Base-by-base conservation (phyloP, 2,113 vertebrate species). In the Megaptera novaeangliae region DNA sequence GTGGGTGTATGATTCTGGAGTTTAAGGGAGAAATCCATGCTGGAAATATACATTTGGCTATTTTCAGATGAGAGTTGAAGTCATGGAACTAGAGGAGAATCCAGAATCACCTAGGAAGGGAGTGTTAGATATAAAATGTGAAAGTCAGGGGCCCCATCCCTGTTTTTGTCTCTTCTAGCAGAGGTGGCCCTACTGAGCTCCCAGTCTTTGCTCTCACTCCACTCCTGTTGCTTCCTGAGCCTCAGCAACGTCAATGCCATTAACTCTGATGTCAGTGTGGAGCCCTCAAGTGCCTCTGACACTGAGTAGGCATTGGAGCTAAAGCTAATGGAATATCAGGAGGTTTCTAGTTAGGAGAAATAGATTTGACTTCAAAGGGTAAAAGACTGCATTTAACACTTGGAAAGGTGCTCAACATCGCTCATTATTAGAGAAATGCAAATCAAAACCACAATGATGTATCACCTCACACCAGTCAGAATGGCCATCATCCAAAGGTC, bases 351-450 rank as follows among this genome's bases (percentile, higher is more conserved):
- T 84, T 99, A 44, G 98, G 98, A 29, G 96, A 99, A 87, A 99
- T 99, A 1, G 98, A 99, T 46, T 98, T 99, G 89, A 99, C 98
- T 95, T 98, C 99, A 23, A 98, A 99, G 96, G 99, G 98, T 29
- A 99, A 99, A 99, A 98, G 2, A 12, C 94, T 69, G 98, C 98
- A 39, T 99, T 99, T 96, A 96, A 99, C 77, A n/a, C n/a, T 57
- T 36, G 52, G n/a, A 57, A 57, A 36, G 52, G 21, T 57, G n/a
- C n/a, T 81, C 13, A 57, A 17, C 52, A 39, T 57, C 14, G n/a
- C 52, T 27, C 36, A 36, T 81, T 39, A 57, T 57, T 57, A 57
- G 52, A 81, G n/a, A 57, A 57, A 39, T 8, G 52, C 77, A 39
- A 80, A 57, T n/a, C 52, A 39, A 39, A 57, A 27, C 52, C 31